Percentiles rank a stretch among this genome's conserved stretches.
These are phyloP conservation scores for Ginglymostoma cirratum DNA, from an alignment of 2,113 vertebrate species.

Conservation along the genomic window DNA sequence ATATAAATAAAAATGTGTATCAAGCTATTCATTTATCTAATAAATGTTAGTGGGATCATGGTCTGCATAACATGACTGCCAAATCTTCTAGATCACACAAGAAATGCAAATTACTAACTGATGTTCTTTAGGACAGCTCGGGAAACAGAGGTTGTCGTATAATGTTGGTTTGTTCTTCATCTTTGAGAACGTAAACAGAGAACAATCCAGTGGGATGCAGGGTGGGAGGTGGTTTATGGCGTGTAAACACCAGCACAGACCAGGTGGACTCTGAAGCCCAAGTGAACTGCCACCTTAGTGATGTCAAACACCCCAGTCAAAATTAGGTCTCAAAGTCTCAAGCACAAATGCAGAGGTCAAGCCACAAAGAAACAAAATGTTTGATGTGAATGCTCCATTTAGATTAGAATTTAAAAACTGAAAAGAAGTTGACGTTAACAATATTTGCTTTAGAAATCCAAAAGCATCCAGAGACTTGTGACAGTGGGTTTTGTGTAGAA, in stretches of 20 bases:
- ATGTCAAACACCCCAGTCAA: background rate
- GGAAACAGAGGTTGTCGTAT: background rate
- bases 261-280: background rate
- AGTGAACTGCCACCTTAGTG: no score
- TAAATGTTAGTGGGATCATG: background rate
- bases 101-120: background rate
- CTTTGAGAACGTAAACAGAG: background rate
- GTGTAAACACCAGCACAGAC: background rate
- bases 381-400: background rate
- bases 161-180: background rate
- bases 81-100: background rate
- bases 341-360: background rate
- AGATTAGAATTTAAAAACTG: background rate
- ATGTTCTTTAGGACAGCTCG: background rate
- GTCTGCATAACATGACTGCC: background rate
- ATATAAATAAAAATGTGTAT: background rate
- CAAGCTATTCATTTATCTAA: background rate
- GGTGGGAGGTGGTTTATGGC: background rate
- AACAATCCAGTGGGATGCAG: background rate
- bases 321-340: background rate
- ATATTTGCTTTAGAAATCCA: background rate
- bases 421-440: background rate
- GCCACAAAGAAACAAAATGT: background rate
- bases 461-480: background rate
- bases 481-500: background rate